Evolutionary conservation across 2,797 vertebrate species (phyloP), one percentile per base, ranked within the genome.

Genomic region (Rhinichthys osculus): DNA sequence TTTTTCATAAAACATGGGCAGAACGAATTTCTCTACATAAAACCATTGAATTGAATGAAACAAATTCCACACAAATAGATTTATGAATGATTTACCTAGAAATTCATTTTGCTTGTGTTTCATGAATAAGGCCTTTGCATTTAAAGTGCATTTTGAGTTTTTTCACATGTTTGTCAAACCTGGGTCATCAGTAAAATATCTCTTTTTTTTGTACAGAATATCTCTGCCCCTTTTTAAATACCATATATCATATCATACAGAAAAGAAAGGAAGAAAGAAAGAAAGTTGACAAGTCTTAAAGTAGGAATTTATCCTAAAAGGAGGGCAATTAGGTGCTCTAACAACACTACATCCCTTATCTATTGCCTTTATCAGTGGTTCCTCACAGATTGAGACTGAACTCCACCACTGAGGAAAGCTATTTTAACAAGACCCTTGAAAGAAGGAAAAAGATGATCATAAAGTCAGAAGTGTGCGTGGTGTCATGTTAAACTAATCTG

Each of bases 121-220:
- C 44, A 14, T 76, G 73, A 76, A 23, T 38, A 54, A 38, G 50
- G 30, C 17, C 30, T 47, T 35, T 7, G 35, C 5, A 35, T 76
- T 54, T n/a, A 69, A 13, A 35, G 21, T n/a, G 30, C 4, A 14
- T 83, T 87, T 82, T 85, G 86, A 84, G 67, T 67, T 85, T 85
- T 81, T 88, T 92, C 19, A 30, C 16, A 89, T 7, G 13, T 64
- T 64, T 64, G 27, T 33, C 27, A 66, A 33, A 16, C 13, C 27
- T 66, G 62, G 27, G 4, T 66, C 72, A 86, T 88, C 87, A 91
- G 86, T 90, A 88, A 95, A 95, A 92, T 92, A 94, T 95, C 93
- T 94, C 92, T 93, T 91, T 89, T 7, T 91, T 88, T 85, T 86
- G 90, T 89, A 92, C 93, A 91, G 93, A 93, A 93, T 92, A 93